A percentile compares a stretch with the other conserved stretches of the same genome.
Conservation (phyloP, 2,888 invertebrate genomes). For the Mesoligia furuncula region DNA sequence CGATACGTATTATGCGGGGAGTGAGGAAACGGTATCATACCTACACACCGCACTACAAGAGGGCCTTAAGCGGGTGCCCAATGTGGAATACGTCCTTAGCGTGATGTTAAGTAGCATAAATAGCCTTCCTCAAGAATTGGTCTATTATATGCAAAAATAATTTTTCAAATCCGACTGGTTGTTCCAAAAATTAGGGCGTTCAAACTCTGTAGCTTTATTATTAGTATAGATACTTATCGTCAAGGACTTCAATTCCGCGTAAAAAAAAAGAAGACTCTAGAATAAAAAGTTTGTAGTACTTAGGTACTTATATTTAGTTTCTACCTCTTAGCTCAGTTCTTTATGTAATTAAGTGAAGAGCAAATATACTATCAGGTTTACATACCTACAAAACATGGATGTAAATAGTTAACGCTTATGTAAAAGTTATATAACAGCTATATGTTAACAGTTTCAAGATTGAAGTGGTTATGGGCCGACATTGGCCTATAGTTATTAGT, state of each 20-base stretch:
- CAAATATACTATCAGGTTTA: slow-evolving; percentile 10
- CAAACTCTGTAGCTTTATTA: too few species aligned
- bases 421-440: not conserved
- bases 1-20: too few species aligned
- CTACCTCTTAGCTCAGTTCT: not conserved
- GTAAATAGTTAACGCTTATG: not conserved
- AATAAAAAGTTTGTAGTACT: not conserved
- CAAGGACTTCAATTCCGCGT: not conserved
- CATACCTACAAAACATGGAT: not conserved
- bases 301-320: not conserved
- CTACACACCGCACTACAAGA: too few species aligned
- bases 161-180: too few species aligned
- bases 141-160: too few species aligned
- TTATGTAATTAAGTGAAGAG: slow-evolving; percentile 32
- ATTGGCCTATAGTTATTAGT: not conserved
- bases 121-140: too few species aligned
- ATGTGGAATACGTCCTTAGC: too few species aligned
- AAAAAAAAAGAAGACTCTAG: not conserved
- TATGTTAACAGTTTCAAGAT: slow-evolving; percentile 9
- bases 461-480: not conserved
- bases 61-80: too few species aligned
- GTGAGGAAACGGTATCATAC: too few species aligned
- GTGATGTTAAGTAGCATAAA: too few species aligned
- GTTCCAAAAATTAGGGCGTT: too few species aligned
- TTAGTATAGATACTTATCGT: not conserved